Evolutionary conservation across 2,888 invertebrate species (phyloP).

Genomic region (Sinopyrophorus schimmeli): DNA sequence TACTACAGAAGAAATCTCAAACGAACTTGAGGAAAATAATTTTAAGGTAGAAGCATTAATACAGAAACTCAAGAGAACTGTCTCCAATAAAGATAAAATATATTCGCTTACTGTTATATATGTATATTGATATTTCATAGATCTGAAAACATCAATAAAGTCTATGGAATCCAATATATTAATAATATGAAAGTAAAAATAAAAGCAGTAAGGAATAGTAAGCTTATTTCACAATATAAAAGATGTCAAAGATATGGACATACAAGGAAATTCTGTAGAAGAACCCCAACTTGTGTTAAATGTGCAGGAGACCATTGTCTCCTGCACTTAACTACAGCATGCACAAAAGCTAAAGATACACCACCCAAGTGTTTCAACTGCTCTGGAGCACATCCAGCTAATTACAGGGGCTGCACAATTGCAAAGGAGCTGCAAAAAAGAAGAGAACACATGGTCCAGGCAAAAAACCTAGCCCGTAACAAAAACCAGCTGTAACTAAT

Average conservation of each 20-base stretch:
- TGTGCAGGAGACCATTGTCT: background rate
- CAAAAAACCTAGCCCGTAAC: too few species aligned
- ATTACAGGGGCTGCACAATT: slow-evolving; percentile 10
- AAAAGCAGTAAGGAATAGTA: slow-evolving; percentile 9
- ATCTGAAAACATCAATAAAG: slow-evolving; percentile 11
- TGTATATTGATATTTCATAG: too few species aligned
- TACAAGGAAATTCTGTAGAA: background rate
- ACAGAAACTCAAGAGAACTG: slow-evolving; percentile 7
- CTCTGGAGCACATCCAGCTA: slow-evolving; percentile 9
- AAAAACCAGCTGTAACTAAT: too few species aligned
- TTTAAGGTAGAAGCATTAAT: slow-evolving; percentile 12
- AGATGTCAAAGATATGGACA: slow-evolving; percentile 12
- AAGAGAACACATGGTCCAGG: too few species aligned
- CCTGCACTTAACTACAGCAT: background rate
- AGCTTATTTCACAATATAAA: slow-evolving; percentile 17
- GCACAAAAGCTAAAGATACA: slow-evolving; percentile 2
- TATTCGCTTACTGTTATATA: background rate
- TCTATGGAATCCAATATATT: slow-evolving; percentile 9
- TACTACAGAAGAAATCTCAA: slow-evolving; percentile 9
- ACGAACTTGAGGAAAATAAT: slow-evolving; percentile 14
- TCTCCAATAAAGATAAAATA: slow-evolving; percentile 3
- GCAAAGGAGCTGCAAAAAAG: slow-evolving; percentile 14
- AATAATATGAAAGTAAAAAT: slow-evolving; percentile 10
- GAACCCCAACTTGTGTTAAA: too few species aligned
- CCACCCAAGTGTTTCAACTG: slow-evolving; percentile 15